Base-by-base conservation (phyloP, 2,797 vertebrate genomes). In the Sebastes iracundus region DNA sequence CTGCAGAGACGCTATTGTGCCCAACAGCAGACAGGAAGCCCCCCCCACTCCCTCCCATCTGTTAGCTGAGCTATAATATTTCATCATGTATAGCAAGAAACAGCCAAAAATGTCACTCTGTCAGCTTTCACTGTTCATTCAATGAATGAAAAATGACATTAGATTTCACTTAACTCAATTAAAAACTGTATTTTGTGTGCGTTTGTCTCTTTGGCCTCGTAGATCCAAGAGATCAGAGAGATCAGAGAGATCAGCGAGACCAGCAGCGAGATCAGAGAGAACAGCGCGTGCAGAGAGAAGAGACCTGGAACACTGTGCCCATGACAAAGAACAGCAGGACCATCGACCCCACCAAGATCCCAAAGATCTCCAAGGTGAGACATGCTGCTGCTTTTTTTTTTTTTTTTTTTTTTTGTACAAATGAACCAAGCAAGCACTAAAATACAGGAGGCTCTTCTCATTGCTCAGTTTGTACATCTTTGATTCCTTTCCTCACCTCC, bases 301-400 rank as follows among this genome's bases (percentile, higher is more conserved):
- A 99, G 52, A 98, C 97, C 68, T 99, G 99, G 99, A 99, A 97
- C 93, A 98, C 97, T 62, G 98, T 99, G 83, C 98, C 99, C 83
- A 96, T 98, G 91, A 96, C 97, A 12, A 99, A 99, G 94, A 99
- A 97, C 92, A 99, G 97, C 94, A 96, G 99, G 74, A 98, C 98
- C 79, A 97, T 99, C 65, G 99, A 99, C 94, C 99, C 98, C 87
- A 96, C 95, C 87, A 99, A 99, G 95, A 99, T 99, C 93, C 97
- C 98, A 93, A 99, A 99, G 95, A 99, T 99, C 94, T 98, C 98
- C 75, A 99, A 99, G 97, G 98, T 99, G 84, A 93, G 95, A 75
- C 30, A 0, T 4, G 35, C 28, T 6, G 35, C 32, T 2, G 18
- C 14, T 63, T 35, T 11, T 33, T 27, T 52, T 52, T 20, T 46